These are phyloP conservation scores for Drosophila austrosaltans DNA, from an alignment of 2,888 invertebrate species.

Conservation along the genomic window DNA sequence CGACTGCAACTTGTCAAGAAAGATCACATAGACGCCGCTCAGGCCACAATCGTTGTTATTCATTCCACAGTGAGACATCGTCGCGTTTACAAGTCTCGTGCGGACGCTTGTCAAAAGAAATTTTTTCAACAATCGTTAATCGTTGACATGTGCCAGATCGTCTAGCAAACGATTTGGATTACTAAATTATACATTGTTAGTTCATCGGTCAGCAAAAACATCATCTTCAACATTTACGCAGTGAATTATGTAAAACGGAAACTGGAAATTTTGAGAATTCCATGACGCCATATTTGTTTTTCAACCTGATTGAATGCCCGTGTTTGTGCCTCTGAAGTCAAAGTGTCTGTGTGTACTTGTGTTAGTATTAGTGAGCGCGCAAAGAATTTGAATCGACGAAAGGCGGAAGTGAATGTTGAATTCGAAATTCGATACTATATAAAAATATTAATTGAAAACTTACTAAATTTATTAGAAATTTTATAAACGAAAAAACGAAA, in stretches of 20 bases:
- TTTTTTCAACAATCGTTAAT: slow-evolving; percentile 7
- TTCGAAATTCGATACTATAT: not conserved
- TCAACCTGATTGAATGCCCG: slow-evolving; percentile 54
- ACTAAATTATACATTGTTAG: slow-evolving; percentile 22
- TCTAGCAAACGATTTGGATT: slow-evolving; percentile 14
- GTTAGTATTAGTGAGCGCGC: slow-evolving; percentile 1
- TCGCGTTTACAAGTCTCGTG: slow-evolving; percentile 73
- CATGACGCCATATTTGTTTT: slow-evolving; percentile 79
- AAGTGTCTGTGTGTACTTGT: slow-evolving; percentile 24
- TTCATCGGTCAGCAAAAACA: slow-evolving; percentile 15
- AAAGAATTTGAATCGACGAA: not conserved
- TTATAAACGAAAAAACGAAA: not conserved
- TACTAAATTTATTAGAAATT: not conserved
- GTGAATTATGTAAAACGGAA: slow-evolving; percentile 57
- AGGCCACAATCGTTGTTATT: slow-evolving; percentile 30
- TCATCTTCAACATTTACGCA: slow-evolving; percentile 8
- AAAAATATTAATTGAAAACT: not conserved
- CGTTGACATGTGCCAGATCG: slow-evolving; percentile 12
- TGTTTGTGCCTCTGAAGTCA: slow-evolving; percentile 44
- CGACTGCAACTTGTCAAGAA: slow-evolving; percentile 20
- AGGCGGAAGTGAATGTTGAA: slow-evolving; percentile 12
- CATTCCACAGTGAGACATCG: slow-evolving; percentile 78
- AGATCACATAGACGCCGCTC: slow-evolving; percentile 65
- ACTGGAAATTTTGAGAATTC: slow-evolving; percentile 54
- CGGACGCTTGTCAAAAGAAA: slow-evolving; percentile 40